phyloP scores from a whole-genome alignment of 2,888 invertebrate species.

The Artemia sp. region DNA sequence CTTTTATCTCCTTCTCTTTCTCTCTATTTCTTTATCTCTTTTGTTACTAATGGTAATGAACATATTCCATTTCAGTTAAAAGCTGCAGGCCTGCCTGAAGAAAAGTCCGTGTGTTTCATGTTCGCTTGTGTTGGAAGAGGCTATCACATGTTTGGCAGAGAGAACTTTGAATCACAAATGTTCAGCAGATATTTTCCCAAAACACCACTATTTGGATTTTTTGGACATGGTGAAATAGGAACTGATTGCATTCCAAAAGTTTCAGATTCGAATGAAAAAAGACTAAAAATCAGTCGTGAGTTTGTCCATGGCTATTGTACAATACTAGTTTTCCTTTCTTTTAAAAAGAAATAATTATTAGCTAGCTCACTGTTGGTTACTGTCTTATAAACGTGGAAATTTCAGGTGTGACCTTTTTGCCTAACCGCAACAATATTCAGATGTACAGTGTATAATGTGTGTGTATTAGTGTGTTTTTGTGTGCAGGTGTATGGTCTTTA shows the following conservation, averaged over 20 bases:
- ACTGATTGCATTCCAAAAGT: slow-evolving; percentile 28
- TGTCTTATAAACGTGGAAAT: too few species aligned
- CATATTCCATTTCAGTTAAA: neutral
- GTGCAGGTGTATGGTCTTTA: too few species aligned
- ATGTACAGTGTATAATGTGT: too few species aligned
- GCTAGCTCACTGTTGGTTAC: too few species aligned
- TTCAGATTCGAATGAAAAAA: slow-evolving; percentile 1
- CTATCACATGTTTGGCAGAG: slow-evolving; percentile 27
- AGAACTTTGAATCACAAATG: slow-evolving; percentile 32
- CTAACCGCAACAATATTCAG: too few species aligned
- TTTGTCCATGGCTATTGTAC: neutral
- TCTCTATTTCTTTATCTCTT: too few species aligned
- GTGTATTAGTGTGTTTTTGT: too few species aligned
- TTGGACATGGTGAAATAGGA: slow-evolving; percentile 37
- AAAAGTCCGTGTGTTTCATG: slow-evolving; percentile 32
- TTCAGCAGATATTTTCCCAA: slow-evolving; percentile 34
- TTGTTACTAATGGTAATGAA: too few species aligned
- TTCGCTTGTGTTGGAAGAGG: slow-evolving; percentile 35
- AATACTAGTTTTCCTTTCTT: slow-evolving; percentile 7
- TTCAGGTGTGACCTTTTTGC: too few species aligned
- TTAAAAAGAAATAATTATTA: neutral
- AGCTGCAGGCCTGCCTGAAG: slow-evolving; percentile 20
- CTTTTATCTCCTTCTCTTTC: too few species aligned
- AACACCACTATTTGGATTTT: slow-evolving; percentile 35
- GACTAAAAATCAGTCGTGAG: neutral